These are phyloP conservation scores for Sebastes schlegelii DNA, from an alignment of 2,113 vertebrate genomes.

Conservation along the genomic window DNA sequence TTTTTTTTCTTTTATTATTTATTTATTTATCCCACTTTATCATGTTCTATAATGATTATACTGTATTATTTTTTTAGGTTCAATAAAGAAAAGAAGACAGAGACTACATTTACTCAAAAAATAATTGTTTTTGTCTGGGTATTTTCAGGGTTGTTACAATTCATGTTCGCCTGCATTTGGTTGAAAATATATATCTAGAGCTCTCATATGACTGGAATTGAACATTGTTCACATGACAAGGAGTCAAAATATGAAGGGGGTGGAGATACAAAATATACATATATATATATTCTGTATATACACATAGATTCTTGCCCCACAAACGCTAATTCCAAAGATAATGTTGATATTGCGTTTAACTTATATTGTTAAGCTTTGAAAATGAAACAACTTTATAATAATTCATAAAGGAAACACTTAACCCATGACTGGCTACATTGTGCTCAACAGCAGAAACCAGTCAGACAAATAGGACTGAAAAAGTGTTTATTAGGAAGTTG, in stretches of 20 bases:
- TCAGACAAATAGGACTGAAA: not conserved
- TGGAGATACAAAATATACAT: not conserved
- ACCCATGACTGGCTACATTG: not conserved
- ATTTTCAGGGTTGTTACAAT: not conserved
- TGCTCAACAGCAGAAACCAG: not conserved
- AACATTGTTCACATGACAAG: not conserved
- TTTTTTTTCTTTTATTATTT: too few species aligned
- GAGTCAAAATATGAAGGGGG: not conserved
- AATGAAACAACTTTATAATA: too few species aligned
- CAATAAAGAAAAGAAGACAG: not conserved
- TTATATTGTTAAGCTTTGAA: too few species aligned
- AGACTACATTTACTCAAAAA: not conserved
- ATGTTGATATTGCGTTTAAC: not conserved
- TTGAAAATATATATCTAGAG: not conserved
- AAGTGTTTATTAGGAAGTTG: constrained; percentile 25
- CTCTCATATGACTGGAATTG: not conserved
- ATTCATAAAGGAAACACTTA: not conserved
- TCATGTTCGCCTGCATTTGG: not conserved
- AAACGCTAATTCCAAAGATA: not conserved
- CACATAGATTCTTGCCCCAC: not conserved
- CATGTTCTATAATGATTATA: not conserved
- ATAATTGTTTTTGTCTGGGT: not conserved
- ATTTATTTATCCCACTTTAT: not conserved
- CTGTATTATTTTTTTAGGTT: not conserved
- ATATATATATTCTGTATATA: too few species aligned